Base-by-base conservation (phyloP, 2,888 invertebrate species). In the Patella ulyssiponensis region DNA sequence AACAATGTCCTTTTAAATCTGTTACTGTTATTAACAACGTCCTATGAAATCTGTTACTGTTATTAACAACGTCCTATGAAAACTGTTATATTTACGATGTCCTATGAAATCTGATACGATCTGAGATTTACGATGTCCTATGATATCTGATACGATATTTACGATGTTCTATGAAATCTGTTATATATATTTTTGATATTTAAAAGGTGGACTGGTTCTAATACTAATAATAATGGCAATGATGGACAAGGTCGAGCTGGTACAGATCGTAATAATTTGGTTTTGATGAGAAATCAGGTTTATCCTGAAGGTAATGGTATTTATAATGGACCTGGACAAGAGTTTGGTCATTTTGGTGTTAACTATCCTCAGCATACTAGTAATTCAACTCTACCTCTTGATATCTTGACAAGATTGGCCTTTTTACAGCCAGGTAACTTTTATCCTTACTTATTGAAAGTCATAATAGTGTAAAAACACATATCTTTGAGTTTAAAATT, bases 161-260 rank as follows among this genome's bases (percentile, higher is more conserved):
- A 33, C 5, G 7, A 33, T 33, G 33, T 33, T 5, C 33, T 33
- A 4, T 33, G 44, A 44, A 44, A 44, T 44, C 44, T 44, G 44
- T 44, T 44, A 33, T 9, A 2, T 33, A 11, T 33, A 9, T 54
- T 74, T 69, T 64, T 70, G 71, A 77, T 79, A n/a, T 79, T 44
- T 44, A 9, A 44, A 7, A 91, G 91, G 79, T 92, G 92, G 92
- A 92, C 91, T 52, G 92, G 92, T 12, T 91, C 91, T 20, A 90
- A 91, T 79, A 91, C 89, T 7, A 92, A 91, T 80, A 89, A 89
- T 9, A 76, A 82, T 17, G 89, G 89, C 77, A 91, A 91, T 82
- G 91, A 89, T 81, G 92, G 92, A 1, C 89, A 92, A 77, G 92
- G 92, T 1, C 83, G 84, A 52, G 85, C 87, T 20, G 88, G 91